These are phyloP conservation scores for Latrodectus geometricus DNA, from an alignment of 1,140 invertebrate species.

Conservation along the genomic window DNA sequence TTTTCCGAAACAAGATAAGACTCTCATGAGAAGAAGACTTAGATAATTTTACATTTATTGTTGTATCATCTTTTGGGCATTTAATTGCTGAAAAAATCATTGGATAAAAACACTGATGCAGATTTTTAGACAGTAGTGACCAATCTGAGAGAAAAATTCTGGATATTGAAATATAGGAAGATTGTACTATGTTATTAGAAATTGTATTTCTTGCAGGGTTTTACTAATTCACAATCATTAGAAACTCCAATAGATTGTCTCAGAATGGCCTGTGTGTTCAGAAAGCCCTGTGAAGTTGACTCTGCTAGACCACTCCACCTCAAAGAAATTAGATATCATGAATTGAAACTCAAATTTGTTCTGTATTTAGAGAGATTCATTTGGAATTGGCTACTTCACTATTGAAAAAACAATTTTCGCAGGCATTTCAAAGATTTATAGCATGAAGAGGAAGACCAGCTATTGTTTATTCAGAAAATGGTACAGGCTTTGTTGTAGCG, in stretches of 20 bases:
- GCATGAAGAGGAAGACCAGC: conserved; percentile 65
- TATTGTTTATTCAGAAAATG: conserved; percentile 57
- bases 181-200: not conserved
- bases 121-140: not conserved
- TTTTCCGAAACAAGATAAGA: not conserved
- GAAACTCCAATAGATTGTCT: not conserved
- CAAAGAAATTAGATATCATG: conserved; percentile 63
- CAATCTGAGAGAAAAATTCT: not conserved
- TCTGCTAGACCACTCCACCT: conserved; percentile 59
- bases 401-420: no score
- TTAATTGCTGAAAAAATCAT: no score
- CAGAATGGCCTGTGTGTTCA: no score
- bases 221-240: not conserved
- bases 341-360: conserved; percentile 68
- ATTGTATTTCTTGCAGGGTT: not conserved
- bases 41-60: no score
- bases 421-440: no score
- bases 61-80: no score
- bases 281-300: not conserved
- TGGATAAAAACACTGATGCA: not conserved
- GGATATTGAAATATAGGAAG: not conserved
- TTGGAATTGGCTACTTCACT: no score
- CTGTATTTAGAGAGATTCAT: conserved; percentile 64
- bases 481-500: conserved; percentile 28
- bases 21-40: not conserved